These are phyloP conservation scores for Zelleria hepariella DNA, from an alignment of 2,888 invertebrate genomes.

Conservation along the genomic window DNA sequence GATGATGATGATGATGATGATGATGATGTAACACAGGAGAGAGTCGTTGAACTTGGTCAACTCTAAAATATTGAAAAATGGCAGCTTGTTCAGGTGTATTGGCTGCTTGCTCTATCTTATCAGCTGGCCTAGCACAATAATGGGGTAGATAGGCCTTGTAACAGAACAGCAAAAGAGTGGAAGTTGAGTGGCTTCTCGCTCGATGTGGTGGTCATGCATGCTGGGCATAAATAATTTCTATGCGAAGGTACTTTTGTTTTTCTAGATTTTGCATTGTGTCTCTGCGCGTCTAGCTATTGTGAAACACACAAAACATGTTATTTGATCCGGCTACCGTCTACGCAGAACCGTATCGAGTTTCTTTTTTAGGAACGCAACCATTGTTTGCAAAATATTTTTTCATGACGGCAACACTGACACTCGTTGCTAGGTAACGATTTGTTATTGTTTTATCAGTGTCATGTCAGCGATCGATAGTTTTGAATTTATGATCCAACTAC, in stretches of 20 bases:
- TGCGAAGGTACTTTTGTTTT: background rate
- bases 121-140: no score
- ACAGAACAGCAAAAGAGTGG: no score
- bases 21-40: no score
- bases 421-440: slow-evolving; percentile 7
- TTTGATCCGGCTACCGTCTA: slow-evolving; percentile 3
- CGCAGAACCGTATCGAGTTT: background rate
- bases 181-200: no score
- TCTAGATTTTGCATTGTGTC: background rate
- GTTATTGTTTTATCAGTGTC: background rate
- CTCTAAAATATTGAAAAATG: no score
- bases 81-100: no score
- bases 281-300: background rate
- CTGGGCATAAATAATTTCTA: no score
- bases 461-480: background rate
- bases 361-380: background rate
- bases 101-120: no score
- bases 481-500: background rate
- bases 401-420: background rate
- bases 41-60: no score
- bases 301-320: background rate
- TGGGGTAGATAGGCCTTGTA: no score
- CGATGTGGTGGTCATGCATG: no score
- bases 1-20: no score
- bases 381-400: background rate